Percentiles rank a stretch among this genome's conserved stretches.
These are phyloP conservation scores for Thomomys bottae DNA, from an alignment of 2,113 vertebrate genomes.

Conservation along the genomic window DNA sequence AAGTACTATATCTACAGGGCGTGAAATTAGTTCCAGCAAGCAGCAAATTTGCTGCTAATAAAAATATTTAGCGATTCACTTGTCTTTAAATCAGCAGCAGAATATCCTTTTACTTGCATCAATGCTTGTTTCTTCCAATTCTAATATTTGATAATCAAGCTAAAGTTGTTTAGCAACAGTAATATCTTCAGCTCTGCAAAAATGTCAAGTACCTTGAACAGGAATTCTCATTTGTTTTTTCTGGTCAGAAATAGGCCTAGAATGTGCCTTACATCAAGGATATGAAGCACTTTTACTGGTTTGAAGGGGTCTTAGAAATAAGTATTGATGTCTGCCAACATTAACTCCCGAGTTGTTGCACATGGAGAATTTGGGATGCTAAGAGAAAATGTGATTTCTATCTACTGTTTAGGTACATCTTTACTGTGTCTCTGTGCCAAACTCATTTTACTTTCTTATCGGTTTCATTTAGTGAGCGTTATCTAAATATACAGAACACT, in stretches of 20 bases:
- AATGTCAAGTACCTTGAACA: slow-evolving; percentile 51
- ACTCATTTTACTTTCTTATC: slow-evolving; percentile 47
- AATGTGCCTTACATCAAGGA: slow-evolving; percentile 14
- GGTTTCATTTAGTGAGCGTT: slow-evolving; percentile 37
- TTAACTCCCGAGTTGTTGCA: neutral
- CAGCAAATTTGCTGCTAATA: slow-evolving; percentile 90
- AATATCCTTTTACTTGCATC: slow-evolving; percentile 86
- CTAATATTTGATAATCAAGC: slow-evolving; percentile 81
- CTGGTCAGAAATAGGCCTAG: slow-evolving; percentile 42
- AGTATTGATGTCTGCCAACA: slow-evolving; percentile 40
- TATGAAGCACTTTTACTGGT: neutral
- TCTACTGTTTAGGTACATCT: slow-evolving; percentile 28
- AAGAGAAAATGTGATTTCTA: slow-evolving; percentile 1
- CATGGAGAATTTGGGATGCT: neutral
- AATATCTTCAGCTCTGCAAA: slow-evolving; percentile 55
- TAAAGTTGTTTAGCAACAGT: slow-evolving; percentile 67
- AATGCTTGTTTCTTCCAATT: slow-evolving; percentile 83
- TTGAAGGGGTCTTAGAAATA: slow-evolving; percentile 41
- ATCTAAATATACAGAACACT: slow-evolving; percentile 27
- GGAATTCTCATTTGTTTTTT: slow-evolving; percentile 28
- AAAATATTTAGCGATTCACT: slow-evolving; percentile 90
- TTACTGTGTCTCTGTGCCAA: slow-evolving; percentile 38
- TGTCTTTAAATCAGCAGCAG: slow-evolving; percentile 87
- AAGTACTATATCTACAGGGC: slow-evolving; percentile 87
- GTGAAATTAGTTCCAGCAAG: slow-evolving; percentile 92